Evolutionary conservation across 2,888 invertebrate species (phyloP).

Genomic region (Cryptophagus acutangulus): DNA sequence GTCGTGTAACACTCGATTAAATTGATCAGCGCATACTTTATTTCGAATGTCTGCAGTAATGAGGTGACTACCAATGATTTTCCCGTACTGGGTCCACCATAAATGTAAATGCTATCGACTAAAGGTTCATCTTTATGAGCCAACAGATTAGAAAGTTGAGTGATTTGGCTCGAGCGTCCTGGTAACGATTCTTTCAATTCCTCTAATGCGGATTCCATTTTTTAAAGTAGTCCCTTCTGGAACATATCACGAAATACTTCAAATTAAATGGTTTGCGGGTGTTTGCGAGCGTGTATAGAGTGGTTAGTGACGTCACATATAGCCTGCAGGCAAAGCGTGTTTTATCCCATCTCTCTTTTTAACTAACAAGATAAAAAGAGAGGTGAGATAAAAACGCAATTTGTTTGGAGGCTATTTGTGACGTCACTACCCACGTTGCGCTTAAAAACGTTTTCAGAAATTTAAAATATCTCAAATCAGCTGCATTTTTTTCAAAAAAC

Average conservation of each 20-base stretch:
- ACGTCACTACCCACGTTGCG: too few relatives aligned
- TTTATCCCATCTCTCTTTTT: too few relatives aligned
- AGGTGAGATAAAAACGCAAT: too few relatives aligned
- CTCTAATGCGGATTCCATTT: slow-evolving; percentile 23
- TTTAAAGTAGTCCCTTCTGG: slow-evolving; percentile 11
- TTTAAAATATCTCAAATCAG: too few relatives aligned
- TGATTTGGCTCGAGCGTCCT: slow-evolving; percentile 41
- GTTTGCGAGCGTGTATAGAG: too few relatives aligned
- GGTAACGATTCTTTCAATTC: slow-evolving; percentile 32
- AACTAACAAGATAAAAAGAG: too few relatives aligned
- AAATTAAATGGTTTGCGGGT: slow-evolving; percentile 5
- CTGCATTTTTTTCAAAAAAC: too few relatives aligned
- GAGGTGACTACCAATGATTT: slow-evolving; percentile 68
- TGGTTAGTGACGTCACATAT: too few relatives aligned
- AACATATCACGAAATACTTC: slow-evolving; percentile 10
- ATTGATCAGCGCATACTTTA: slow-evolving; percentile 64
- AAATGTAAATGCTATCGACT: slow-evolving; percentile 67
- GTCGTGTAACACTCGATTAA: slow-evolving; percentile 77
- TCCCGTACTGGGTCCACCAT: slow-evolving; percentile 80
- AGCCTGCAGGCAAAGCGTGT: too few relatives aligned
- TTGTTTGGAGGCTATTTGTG: too few relatives aligned
- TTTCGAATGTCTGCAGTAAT: slow-evolving; percentile 55
- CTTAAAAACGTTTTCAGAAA: too few relatives aligned
- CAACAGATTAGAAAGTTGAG: slow-evolving; percentile 40
- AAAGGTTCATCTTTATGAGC: slow-evolving; percentile 58